Conservation (phyloP, 2,797 vertebrate genomes). For the Poecilia picta region DNA sequence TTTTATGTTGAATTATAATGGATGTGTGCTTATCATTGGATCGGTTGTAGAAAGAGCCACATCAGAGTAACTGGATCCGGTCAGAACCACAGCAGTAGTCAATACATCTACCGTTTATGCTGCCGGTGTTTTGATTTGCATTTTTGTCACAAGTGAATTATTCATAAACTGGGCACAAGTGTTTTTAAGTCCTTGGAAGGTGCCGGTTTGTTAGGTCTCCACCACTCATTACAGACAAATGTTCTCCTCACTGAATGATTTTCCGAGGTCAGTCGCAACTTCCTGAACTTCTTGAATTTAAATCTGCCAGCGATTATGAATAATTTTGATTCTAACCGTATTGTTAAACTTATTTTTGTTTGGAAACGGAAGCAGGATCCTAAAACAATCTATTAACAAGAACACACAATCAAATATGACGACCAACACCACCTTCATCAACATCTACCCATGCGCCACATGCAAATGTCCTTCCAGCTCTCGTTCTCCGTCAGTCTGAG, state of each 20-base stretch:
- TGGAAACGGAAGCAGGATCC: background rate
- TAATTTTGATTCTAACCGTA: background rate
- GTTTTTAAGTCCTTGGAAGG: background rate
- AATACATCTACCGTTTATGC: background rate
- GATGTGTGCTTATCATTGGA: background rate
- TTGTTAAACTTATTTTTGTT: background rate
- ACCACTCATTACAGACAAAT: background rate
- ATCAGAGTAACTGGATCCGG: background rate
- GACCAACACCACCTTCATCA: background rate
- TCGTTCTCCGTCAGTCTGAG: background rate
- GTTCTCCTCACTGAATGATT: background rate
- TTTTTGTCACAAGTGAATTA: background rate
- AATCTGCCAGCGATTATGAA: background rate
- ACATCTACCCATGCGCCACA: background rate
- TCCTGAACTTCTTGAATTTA: background rate
- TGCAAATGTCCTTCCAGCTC: background rate
- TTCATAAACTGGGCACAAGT: background rate
- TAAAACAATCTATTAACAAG: background rate
- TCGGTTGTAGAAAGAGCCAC: background rate
- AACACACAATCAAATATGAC: background rate
- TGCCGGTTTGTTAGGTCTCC: background rate
- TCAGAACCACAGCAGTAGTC: background rate
- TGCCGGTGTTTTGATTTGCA: background rate
- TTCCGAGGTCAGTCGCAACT: background rate
- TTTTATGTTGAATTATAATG: background rate